Evolutionary conservation across 2,113 vertebrate species (phyloP).

Genomic region (Dromas ardeola): DNA sequence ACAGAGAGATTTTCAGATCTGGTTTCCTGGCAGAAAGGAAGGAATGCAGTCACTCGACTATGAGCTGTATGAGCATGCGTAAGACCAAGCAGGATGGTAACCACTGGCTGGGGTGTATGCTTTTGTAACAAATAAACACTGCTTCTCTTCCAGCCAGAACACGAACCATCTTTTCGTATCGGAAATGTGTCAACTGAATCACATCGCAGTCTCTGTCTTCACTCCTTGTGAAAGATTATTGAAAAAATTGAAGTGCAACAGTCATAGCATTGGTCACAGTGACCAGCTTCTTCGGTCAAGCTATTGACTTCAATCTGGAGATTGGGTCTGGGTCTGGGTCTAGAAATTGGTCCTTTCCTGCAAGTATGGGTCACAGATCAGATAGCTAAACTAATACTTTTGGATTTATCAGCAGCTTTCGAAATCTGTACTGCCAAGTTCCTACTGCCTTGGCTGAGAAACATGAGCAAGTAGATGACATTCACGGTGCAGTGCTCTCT

Average conservation of each 20-base stretch:
- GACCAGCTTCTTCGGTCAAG: neutral
- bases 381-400: neutral
- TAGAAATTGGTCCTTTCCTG: neutral
- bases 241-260: neutral
- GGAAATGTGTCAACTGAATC: neutral
- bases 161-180: accelerated
- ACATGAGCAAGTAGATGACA: neutral
- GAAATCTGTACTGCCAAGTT: neutral
- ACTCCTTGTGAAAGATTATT: neutral
- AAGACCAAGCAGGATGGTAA: neutral
- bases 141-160: neutral
- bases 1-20: neutral
- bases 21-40: neutral
- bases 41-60: neutral
- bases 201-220: neutral
- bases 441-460: neutral
- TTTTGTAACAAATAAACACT: neutral
- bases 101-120: neutral
- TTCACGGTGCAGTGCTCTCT: accelerated
- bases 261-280: neutral
- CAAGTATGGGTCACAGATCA: neutral
- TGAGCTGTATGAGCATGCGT: neutral
- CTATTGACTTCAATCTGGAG: neutral
- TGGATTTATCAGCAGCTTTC: neutral
- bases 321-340: neutral